Evolutionary conservation across 1,140 invertebrate genomes (phyloP).

Genomic region (Belonocnema kinseyi): DNA sequence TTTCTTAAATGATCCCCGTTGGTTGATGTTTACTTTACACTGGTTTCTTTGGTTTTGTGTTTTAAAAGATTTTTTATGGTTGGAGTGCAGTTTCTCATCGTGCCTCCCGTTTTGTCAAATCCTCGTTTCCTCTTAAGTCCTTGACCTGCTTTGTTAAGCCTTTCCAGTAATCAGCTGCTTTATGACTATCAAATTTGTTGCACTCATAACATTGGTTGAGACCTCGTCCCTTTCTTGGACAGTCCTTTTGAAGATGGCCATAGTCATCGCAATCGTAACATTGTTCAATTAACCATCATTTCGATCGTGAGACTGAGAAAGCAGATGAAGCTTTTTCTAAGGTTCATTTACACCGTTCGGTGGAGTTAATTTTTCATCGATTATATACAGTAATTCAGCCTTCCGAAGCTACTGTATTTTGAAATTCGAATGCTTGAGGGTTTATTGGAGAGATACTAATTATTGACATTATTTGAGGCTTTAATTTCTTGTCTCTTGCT

Average conservation of each 20-base stretch:
- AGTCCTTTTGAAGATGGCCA: conserved; percentile 21
- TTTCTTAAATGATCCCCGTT: no score
- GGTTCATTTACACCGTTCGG: conserved; percentile 27
- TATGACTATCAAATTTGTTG: conserved; percentile 28
- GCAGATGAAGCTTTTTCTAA: no score
- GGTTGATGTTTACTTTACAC: no score
- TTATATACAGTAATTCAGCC: conserved; percentile 40
- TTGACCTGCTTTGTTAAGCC: neutral
- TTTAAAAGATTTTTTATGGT: neutral
- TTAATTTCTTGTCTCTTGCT: no score
- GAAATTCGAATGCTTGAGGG: no score
- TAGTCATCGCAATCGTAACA: conserved; percentile 30
- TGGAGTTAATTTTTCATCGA: neutral
- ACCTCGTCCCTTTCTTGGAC: conserved; percentile 30
- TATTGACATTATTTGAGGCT: no score
- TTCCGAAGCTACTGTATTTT: no score
- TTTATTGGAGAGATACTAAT: no score
- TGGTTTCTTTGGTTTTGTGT: neutral
- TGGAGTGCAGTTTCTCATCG: neutral
- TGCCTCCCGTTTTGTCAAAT: neutral
- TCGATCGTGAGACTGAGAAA: neutral
- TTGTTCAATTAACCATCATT: neutral
- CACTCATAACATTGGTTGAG: conserved; percentile 33
- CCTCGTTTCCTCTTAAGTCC: neutral
- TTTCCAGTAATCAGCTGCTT: neutral